These are phyloP conservation scores for Gobio gobio DNA, from an alignment of 2,113 vertebrate species.

Conservation along the genomic window DNA sequence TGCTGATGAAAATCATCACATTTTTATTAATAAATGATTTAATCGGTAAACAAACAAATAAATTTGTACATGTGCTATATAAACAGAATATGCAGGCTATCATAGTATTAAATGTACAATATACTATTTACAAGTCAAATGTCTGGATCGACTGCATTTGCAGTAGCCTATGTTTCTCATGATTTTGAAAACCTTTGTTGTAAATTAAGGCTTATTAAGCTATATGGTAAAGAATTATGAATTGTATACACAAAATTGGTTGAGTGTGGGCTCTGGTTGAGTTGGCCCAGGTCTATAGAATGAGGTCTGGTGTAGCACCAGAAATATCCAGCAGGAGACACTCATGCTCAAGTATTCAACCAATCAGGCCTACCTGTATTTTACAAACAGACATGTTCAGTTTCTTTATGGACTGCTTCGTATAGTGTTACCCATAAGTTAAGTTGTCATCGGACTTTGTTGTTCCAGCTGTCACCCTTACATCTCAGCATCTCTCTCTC, in stretches of 20 bases:
- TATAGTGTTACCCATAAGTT: not conserved
- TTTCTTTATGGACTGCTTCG: not conserved
- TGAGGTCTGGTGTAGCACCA: not conserved
- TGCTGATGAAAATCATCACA: not conserved
- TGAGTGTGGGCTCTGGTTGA: conserved; percentile 38
- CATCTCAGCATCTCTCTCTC: not conserved
- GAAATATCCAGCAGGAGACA: not conserved
- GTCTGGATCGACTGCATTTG: too few relatives aligned
- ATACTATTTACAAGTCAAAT: too few relatives aligned
- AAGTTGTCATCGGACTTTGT: not conserved
- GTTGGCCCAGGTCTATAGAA: conserved; percentile 85
- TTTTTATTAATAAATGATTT: not conserved
- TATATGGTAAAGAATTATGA: too few relatives aligned
- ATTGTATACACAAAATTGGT: not conserved
- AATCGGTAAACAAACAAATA: not conserved
- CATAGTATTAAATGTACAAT: too few relatives aligned
- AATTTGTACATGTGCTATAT: not conserved
- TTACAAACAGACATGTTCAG: not conserved
- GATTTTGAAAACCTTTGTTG: too few relatives aligned
- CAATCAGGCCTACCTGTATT: not conserved
- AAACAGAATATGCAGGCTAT: not conserved
- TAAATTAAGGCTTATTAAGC: too few relatives aligned
- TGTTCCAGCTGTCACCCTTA: not conserved
- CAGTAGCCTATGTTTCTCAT: too few relatives aligned
- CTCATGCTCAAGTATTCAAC: not conserved